Conservation (phyloP, 2,113 vertebrate species). For the Gallinago undulata region DNA sequence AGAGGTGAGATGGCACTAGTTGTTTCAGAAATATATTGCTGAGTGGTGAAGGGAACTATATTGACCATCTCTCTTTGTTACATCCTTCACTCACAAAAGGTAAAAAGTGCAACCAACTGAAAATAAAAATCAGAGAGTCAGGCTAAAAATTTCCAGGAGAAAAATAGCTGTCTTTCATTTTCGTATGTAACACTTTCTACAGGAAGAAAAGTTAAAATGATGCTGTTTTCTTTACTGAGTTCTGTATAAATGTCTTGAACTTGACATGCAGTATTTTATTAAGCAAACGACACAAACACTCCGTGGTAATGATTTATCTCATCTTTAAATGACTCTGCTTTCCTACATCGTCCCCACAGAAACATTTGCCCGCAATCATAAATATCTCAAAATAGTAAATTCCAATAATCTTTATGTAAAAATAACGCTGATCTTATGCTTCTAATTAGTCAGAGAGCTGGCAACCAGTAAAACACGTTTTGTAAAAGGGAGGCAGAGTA, state of each 20-base stretch:
- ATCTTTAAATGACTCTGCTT: not conserved
- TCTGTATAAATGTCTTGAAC: not conserved
- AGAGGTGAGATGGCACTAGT: not conserved
- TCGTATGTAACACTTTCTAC: not conserved
- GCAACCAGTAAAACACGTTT: constrained; percentile 65
- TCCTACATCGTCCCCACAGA: not conserved
- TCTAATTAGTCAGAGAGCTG: constrained; percentile 69
- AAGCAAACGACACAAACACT: not conserved
- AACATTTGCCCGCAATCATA: not conserved
- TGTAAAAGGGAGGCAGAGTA: constrained; percentile 61
- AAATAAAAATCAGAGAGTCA: constrained; percentile 1
- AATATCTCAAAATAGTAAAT: constrained; percentile 66
- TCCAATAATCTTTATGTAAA: constrained; percentile 42
- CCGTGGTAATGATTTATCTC: not conserved
- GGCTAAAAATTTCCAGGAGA: not conserved
- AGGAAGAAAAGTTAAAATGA: not conserved
- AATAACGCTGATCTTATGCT: constrained; percentile 50
- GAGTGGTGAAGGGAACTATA: not conserved
- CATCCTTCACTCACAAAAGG: not conserved
- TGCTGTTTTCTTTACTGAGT: not conserved
- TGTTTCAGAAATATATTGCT: constrained; percentile 13
- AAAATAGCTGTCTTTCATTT: not conserved
- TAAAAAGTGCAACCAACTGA: not conserved
- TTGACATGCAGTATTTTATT: not conserved
- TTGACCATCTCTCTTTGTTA: not conserved